phyloP scores from a whole-genome alignment of 2,797 vertebrate genomes.

The Menidia menidia region DNA sequence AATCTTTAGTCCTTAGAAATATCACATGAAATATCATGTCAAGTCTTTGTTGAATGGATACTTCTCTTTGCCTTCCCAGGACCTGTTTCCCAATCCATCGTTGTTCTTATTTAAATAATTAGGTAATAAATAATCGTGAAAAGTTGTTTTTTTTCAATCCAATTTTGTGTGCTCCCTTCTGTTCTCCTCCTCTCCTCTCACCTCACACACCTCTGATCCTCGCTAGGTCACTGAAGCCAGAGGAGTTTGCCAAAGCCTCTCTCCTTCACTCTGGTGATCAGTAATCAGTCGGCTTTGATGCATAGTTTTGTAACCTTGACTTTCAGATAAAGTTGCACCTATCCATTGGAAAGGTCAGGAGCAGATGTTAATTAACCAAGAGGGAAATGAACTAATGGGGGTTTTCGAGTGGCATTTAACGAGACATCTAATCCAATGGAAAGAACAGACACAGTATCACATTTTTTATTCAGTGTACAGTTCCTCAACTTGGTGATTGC shows the following conservation, averaged over 20 bases:
- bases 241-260: slow-evolving; percentile 51
- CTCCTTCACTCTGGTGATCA: slow-evolving; percentile 71
- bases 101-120: too few species aligned
- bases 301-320: slow-evolving; percentile 87
- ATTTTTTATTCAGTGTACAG: slow-evolving; percentile 63
- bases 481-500: slow-evolving; percentile 26
- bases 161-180: too few species aligned
- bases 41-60: too few species aligned
- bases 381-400: slow-evolving; percentile 87
- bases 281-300: slow-evolving; percentile 85
- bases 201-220: slow-evolving; percentile 8
- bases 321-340: slow-evolving; percentile 88
- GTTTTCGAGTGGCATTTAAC: slow-evolving; percentile 85
- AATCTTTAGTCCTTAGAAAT: too few species aligned
- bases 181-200: slow-evolving; percentile 1
- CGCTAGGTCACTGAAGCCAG: slow-evolving; percentile 30
- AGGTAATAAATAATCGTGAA: background rate
- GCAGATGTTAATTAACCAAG: slow-evolving; percentile 89
- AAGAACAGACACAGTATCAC: slow-evolving; percentile 66
- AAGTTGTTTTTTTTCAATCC: too few species aligned
- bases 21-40: too few species aligned
- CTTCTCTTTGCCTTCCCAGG: too few species aligned
- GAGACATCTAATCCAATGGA: slow-evolving; percentile 75
- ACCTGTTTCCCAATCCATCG: too few species aligned
- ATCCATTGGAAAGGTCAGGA: slow-evolving; percentile 86